phyloP scores from a whole-genome alignment of 2,888 invertebrate species.

The Pimpla rufipes region DNA sequence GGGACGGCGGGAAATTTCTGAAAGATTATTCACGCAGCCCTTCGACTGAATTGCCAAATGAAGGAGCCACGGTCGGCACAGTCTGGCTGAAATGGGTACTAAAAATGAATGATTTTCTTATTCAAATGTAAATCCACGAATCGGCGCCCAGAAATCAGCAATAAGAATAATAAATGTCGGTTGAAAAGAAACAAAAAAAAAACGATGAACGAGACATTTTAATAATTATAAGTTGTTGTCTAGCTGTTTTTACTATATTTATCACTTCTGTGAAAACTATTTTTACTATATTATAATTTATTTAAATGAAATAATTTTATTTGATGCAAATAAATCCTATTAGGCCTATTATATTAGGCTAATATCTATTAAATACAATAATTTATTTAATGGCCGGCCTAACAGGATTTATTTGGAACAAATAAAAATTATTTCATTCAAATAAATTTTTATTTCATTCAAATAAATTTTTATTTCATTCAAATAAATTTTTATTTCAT shows the following conservation, averaged over 20 bases:
- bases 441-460: too few relatives aligned
- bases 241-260: too few relatives aligned
- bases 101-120: slow-evolving; percentile 1
- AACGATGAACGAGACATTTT: neutral
- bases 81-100: neutral
- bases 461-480: too few relatives aligned
- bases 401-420: too few relatives aligned
- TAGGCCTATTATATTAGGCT: too few relatives aligned
- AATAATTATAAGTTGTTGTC: neutral
- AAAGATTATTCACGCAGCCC: slow-evolving; percentile 19
- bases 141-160: neutral
- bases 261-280: too few relatives aligned
- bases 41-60: slow-evolving; percentile 9
- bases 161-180: neutral
- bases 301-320: too few relatives aligned
- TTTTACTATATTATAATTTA: too few relatives aligned
- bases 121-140: neutral
- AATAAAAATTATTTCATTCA: neutral
- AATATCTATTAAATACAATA: too few relatives aligned
- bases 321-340: too few relatives aligned
- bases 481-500: too few relatives aligned
- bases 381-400: too few relatives aligned
- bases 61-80: neutral
- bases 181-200: neutral
- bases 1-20: neutral